These are phyloP conservation scores for Cyphomyrmex costatus DNA, from an alignment of 1,140 invertebrate species.

Conservation along the genomic window DNA sequence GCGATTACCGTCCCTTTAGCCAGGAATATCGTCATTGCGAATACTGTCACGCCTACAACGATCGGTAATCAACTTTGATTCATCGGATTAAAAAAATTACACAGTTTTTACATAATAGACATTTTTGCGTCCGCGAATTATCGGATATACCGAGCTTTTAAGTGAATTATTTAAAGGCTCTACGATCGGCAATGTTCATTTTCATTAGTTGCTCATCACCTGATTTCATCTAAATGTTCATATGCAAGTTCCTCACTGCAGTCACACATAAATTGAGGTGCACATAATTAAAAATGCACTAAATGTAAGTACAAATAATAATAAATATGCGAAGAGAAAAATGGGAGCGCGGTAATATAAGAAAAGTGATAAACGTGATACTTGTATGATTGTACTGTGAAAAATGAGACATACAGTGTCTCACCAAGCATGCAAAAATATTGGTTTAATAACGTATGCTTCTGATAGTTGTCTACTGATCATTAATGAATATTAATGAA, in stretches of 20 bases:
- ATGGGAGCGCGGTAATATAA: background rate
- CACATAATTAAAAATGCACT: conserved; percentile 54
- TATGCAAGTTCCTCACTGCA: conserved; percentile 71
- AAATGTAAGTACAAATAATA: conserved; percentile 33
- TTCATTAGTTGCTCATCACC: conserved; percentile 61
- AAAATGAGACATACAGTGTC: background rate
- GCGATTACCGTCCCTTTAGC: conserved; percentile 89
- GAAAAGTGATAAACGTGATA: background rate
- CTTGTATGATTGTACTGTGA: background rate
- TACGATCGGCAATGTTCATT: conserved; percentile 57
- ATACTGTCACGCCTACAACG: conserved; percentile 87
- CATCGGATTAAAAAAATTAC: conserved; percentile 60
- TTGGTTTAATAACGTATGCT: background rate
- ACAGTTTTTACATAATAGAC: conserved; percentile 41
- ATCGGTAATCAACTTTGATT: conserved; percentile 73
- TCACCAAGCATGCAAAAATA: background rate
- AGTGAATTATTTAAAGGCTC: background rate
- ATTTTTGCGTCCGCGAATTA: conserved; percentile 27
- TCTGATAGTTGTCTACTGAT: conserved; percentile 11
- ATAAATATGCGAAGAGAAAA: conserved; percentile 22
- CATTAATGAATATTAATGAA: conserved; percentile 29
- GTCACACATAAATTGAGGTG: conserved; percentile 74
- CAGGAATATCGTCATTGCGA: conserved; percentile 87
- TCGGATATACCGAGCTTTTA: conserved; percentile 1
- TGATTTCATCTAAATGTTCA: conserved; percentile 47